phyloP scores from a whole-genome alignment of 2,113 vertebrate species.

The Erythrolamprus reginae region DNA sequence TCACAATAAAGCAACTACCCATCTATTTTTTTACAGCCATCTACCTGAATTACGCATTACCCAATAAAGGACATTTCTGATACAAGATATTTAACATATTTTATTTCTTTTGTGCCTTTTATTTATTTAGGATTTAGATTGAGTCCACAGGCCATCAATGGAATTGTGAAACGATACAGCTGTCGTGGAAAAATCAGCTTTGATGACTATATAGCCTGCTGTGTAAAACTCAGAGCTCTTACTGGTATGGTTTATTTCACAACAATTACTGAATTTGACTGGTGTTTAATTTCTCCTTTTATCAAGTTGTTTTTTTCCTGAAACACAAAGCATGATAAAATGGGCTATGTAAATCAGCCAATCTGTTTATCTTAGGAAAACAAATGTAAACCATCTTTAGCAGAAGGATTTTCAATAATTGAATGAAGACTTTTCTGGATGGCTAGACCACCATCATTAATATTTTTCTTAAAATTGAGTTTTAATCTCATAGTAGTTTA shows the following conservation, averaged over 20 bases:
- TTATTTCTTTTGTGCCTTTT: neutral
- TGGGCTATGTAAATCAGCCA: neutral
- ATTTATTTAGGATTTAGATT: constrained; percentile 72
- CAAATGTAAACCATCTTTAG: neutral
- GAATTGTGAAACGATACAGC: constrained; percentile 82
- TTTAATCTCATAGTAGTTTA: neutral
- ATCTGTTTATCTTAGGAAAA: neutral
- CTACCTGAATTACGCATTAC: neutral
- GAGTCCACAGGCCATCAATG: constrained; percentile 84
- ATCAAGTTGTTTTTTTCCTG: neutral
- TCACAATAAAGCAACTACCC: neutral
- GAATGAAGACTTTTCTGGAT: neutral
- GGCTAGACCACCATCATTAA: neutral
- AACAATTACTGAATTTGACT: neutral
- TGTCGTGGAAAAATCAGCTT: constrained; percentile 80
- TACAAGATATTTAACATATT: neutral
- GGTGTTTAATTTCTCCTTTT: neutral
- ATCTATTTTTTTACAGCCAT: neutral
- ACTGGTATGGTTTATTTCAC: constrained; percentile 73
- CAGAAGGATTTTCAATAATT: neutral
- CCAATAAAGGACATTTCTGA: neutral
- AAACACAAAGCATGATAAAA: neutral
- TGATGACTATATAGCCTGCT: constrained; percentile 90
- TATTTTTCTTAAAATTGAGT: neutral
- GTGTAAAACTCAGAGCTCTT: constrained; percentile 82